Evolutionary conservation across 2,113 vertebrate species (phyloP), one percentile per base, ranked within the genome.

Genomic region (Hyperopisus bebe): DNA sequence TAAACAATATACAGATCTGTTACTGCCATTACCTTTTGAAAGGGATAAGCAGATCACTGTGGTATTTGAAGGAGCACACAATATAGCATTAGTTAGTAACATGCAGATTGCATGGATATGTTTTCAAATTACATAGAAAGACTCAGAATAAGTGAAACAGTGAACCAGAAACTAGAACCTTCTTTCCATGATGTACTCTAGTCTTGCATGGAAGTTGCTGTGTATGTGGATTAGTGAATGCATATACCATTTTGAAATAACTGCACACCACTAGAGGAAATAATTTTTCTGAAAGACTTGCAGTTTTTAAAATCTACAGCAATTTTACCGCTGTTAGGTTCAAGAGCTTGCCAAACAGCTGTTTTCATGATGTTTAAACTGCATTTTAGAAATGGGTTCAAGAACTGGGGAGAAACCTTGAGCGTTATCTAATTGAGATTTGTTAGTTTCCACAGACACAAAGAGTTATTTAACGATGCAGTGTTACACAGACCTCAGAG

Each of bases 361-460:
- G 42, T 15, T n/a, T 47, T 82, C 51, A 48, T 17, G 13, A 82
- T 55, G 21, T 55, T 55, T 55, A 82, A 53, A 39, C 17, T 27
- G 46, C 15, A n/a, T 24, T 82, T 80, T 31, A 31, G 74, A 90
- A 42, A 88, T 55, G 84, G 21, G 92, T 89, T 77, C 89, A 85
- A 91, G 88, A 90, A 62, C 87, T 47, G 89, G 86, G 44, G 77
- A 77, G 50, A 91, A 92, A 89, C 46, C 27, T 11, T 21, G 66
- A 88, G 87, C 46, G 39, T 90, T 91, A 87, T 87, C 92, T 83
- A 83, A 80, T 66, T 62, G 92, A 88, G 91, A 88, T 97, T 96
- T 95, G 94, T 96, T 96, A 96, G 97, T 97, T 96, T 97, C 97
- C 97, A 98, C 97, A 98, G 97, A 97, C 96, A 98, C 90, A 93